Percentiles rank a stretch among this genome's conserved stretches.
These are phyloP conservation scores for Acronicta alni DNA, from an alignment of 2,888 invertebrate genomes.

Conservation along the genomic window DNA sequence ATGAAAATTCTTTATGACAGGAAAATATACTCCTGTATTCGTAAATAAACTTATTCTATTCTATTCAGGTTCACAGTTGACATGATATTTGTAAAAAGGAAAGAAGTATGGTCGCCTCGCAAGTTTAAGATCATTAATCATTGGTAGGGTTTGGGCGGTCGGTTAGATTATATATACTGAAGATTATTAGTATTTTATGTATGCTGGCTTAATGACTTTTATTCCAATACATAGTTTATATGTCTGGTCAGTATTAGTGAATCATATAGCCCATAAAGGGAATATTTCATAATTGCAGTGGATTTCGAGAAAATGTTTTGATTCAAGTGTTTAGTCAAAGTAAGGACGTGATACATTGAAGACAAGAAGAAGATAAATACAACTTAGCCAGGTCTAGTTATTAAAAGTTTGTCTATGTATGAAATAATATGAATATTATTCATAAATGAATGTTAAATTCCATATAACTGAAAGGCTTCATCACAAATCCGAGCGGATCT, in stretches of 20 bases:
- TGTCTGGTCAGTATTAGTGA: slow-evolving; percentile 19
- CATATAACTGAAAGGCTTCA: slow-evolving; percentile 58
- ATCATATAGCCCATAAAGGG: neutral
- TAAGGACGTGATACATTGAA: too few relatives aligned
- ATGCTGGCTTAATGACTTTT: slow-evolving; percentile 72
- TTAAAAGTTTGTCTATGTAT: slow-evolving; percentile 24
- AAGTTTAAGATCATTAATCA: slow-evolving; percentile 84
- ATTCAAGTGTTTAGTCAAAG: too few relatives aligned
- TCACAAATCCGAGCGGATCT: slow-evolving; percentile 74
- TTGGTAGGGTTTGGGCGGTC: slow-evolving; percentile 76
- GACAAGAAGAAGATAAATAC: neutral
- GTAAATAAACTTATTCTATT: too few relatives aligned
- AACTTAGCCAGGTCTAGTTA: neutral
- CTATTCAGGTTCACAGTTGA: too few relatives aligned
- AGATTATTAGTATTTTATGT: slow-evolving; percentile 57
- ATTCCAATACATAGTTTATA: slow-evolving; percentile 41
- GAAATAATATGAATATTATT: slow-evolving; percentile 43
- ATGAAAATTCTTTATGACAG: slow-evolving; percentile 19
- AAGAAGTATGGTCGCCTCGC: slow-evolving; percentile 74
- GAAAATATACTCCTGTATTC: slow-evolving; percentile 15
- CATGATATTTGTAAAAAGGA: slow-evolving; percentile 42
- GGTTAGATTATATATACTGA: slow-evolving; percentile 64
- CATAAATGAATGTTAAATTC: slow-evolving; percentile 35
- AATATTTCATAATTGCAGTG: slow-evolving; percentile 5
- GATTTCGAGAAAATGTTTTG: slow-evolving; percentile 1